Base-by-base conservation (phyloP, 1,140 invertebrate species). In the Macrotrachela quadricornifera region DNA sequence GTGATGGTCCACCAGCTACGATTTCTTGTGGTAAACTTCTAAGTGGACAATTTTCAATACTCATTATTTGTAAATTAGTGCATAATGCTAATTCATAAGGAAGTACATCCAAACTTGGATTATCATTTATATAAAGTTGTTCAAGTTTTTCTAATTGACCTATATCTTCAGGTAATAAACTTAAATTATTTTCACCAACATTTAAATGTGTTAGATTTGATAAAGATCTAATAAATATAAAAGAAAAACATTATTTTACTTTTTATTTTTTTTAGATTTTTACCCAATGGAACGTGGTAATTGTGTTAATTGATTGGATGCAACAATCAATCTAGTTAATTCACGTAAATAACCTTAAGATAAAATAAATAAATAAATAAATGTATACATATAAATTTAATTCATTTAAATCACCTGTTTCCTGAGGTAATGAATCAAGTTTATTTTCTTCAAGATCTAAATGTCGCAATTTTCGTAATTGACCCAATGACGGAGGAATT, bases 41-140 rank as follows among this genome's bases (percentile, higher is more conserved):
- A 46, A 99, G 71, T 41, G 91, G 92, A 75, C 94, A 99, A 72
- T 96, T 95, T 69, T 99, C 94, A 72, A 99, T 96, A 62, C 87
- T 92, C 83, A 99, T 94, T 62, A 97, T 95, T 74, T 91, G 87
- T 49, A 99, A 75, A 64, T 87, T 92, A 51, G 82, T 80, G 74
- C 94, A 99, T 13, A 96, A 75, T 16, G 90, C 92, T 59, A 99
- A 67, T 67, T 97, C 94, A 71, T 91, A 95, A 38, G 94, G 94
- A 57, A 97, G 74, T 73, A 85, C 88, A 69, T 91, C 85, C 57
- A 97, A 73, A 66, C 84, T 83, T 14, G 79, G 81, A 75, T 99
- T 99, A 71, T 99, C 94, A 75, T 99, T 99, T 51, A 99, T 79
- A 69, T 97, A 95, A 12, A 99, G 73, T 41, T 82, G 83, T 67